Conservation (phyloP, 2,797 vertebrate species). For the Clarias pachynema region DNA sequence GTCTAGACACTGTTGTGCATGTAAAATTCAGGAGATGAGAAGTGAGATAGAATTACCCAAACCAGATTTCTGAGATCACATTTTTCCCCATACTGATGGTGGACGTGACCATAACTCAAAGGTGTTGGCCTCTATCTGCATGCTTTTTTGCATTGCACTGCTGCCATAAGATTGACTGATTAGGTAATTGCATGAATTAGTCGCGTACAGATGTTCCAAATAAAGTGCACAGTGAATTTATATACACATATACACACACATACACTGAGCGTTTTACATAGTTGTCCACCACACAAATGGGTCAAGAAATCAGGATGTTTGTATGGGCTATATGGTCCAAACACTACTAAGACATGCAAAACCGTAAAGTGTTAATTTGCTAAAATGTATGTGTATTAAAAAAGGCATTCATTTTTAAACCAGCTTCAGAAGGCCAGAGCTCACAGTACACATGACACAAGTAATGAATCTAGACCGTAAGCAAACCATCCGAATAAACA, state of each 20-base stretch:
- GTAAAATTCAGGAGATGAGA: too few species aligned
- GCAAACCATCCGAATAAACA: slow-evolving; percentile 29
- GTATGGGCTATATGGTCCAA: slow-evolving; percentile 42
- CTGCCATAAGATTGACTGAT: too few species aligned
- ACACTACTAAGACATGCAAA: slow-evolving; percentile 58
- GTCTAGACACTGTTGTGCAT: too few species aligned
- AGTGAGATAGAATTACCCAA: too few species aligned
- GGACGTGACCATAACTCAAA: too few species aligned
- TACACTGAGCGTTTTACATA: slow-evolving; percentile 19
- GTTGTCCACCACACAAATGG: slow-evolving; percentile 44
- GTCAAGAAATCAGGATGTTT: slow-evolving; percentile 48
- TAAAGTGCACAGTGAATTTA: background rate
- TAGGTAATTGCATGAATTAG: too few species aligned
- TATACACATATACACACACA: background rate
- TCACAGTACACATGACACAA: slow-evolving; percentile 22
- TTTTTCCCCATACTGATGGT: too few species aligned
- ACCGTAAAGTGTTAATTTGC: background rate
- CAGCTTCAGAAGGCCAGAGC: slow-evolving; percentile 43
- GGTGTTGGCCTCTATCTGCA: too few species aligned
- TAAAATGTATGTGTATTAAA: slow-evolving; percentile 26
- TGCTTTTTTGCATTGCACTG: too few species aligned
- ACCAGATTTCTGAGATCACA: too few species aligned
- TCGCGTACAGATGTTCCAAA: too few species aligned
- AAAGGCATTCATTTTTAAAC: slow-evolving; percentile 16
- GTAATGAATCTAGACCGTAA: background rate